A percentile compares a stretch with the other conserved stretches of the same genome.
Evolutionary conservation across 37 sponge, comb jelly and placozoan genomes (phyloP).

Genomic region (Diacarnus erythraeanus): DNA sequence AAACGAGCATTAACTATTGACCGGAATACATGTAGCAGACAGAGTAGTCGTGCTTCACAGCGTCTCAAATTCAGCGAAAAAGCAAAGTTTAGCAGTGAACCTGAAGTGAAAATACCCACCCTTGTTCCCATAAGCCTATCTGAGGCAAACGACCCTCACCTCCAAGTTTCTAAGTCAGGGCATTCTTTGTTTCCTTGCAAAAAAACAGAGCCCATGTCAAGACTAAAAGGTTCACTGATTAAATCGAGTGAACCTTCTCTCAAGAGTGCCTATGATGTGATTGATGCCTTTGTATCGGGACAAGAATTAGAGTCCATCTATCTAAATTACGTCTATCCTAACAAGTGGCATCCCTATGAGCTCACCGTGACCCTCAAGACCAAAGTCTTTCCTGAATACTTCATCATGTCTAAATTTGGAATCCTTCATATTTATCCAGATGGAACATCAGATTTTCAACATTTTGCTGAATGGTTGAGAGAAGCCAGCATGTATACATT

Average conservation of each 20-base stretch:
- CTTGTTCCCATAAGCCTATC: neutral
- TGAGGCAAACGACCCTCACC: constrained; percentile 8
- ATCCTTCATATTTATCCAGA: constrained; percentile 68
- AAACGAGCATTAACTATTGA: neutral
- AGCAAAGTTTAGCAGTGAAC: neutral
- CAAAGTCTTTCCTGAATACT: constrained; percentile 63
- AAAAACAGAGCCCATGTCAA: neutral
- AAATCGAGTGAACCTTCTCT: neutral
- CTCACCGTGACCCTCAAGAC: constrained; percentile 57
- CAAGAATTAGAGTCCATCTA: constrained; percentile 53
- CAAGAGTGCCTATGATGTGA: constrained; percentile 53
- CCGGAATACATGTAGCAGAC: neutral
- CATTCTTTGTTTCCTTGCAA: constrained; percentile 17
- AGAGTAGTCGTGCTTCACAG: neutral
- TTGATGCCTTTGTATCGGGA: constrained; percentile 69
- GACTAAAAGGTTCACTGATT: neutral
- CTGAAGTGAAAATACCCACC: neutral
- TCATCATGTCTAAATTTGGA: constrained; percentile 82
- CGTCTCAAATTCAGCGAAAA: too few species aligned
- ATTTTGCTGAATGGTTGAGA: constrained; percentile 77
- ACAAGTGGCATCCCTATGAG: constrained; percentile 63
- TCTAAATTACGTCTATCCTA: constrained; percentile 48
- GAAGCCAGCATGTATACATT: constrained; percentile 65
- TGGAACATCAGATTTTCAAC: constrained; percentile 49
- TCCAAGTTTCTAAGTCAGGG: neutral